A percentile compares a stretch with the other conserved stretches of the same genome.
Evolutionary conservation across 2,113 vertebrate genomes (phyloP).

Genomic region (Geococcyx californianus): DNA sequence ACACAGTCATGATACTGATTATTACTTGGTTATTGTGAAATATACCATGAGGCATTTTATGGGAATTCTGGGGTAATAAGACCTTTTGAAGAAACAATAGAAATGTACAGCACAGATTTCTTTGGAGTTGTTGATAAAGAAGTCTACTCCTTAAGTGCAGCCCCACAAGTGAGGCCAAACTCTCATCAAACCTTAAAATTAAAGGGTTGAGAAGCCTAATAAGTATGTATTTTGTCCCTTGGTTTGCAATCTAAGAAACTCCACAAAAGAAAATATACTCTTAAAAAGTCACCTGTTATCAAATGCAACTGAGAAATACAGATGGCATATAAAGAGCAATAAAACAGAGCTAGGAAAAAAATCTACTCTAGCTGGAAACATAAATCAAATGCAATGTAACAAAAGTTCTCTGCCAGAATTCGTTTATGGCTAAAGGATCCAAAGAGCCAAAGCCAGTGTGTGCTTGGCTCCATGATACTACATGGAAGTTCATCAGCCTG

Average conservation of each 20-base stretch:
- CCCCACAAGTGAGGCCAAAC: not conserved
- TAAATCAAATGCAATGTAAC: conserved; percentile 36
- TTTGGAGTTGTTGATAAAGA: not conserved
- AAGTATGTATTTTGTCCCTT: not conserved
- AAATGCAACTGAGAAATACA: not conserved
- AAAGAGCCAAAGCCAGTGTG: not conserved
- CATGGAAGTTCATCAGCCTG: not conserved
- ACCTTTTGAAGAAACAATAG: not conserved
- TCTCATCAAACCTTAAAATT: not conserved
- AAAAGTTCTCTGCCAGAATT: conserved; percentile 8
- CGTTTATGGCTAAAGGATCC: conserved; percentile 24
- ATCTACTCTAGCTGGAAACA: conserved; percentile 34
- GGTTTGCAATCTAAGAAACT: not conserved
- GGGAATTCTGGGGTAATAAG: not conserved
- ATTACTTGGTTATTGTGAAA: conserved; percentile 33
- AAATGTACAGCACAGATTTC: not conserved
- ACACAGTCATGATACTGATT: not conserved
- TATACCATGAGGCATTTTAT: not conserved
- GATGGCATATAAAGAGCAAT: not conserved
- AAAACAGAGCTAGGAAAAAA: conserved; percentile 13
- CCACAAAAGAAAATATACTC: not conserved
- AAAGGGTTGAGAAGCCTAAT: not conserved
- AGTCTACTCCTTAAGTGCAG: not conserved
- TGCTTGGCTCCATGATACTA: not conserved
- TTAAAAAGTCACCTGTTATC: conserved; percentile 7